Base-by-base conservation (phyloP, 2,888 invertebrate species). In the Blera fallax region DNA sequence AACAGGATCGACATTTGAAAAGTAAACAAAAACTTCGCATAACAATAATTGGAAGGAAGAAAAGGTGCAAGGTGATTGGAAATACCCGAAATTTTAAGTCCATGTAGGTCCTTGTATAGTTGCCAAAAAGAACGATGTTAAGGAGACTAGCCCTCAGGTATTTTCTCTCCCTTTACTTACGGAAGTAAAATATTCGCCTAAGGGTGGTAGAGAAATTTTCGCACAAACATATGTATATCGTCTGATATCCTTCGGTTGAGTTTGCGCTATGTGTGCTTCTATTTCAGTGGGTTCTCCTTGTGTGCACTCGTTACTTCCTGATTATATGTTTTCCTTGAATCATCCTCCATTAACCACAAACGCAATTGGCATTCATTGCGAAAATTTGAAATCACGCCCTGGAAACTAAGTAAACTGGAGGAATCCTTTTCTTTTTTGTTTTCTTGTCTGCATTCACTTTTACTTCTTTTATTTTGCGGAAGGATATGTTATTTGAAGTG, bases 311-410 rank as follows among this genome's bases (percentile, higher is more conserved):
- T 40, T 69, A 3, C 65, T 50, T 65, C 48, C 18, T 48, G 45
- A 45, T 64, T 64, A 45, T 45, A 29, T 43, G 45, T 62, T 48
- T 67, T 77, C 11, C 37, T 29, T 10, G 14, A 58, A 56, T 56
- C 65, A 65, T 65, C 56, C 58, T 67, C 32, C 27, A 50, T 18
- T 32, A 77, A 77, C 77, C 77, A 77, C 77, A 67, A 77, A 56
- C 27, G 67, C 50, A 67, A 77, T 77, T 77, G 58, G 50, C 56
- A 77, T 77, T 77, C 77, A 67, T 77, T 77, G 77, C 77, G 37
- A 65, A 77, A 67, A 37, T 58, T 58, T 32, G 10, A n/a, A 67
- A 67, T 67, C 77, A 77, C 67, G 77, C 76, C 76, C 65, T 48
- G 65, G 11, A 58, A 65, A 56, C 65, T 37, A 48, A 73, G 50